Evolutionary conservation across 2,797 vertebrate species (phyloP).

Genomic region (Valencia hispanica): DNA sequence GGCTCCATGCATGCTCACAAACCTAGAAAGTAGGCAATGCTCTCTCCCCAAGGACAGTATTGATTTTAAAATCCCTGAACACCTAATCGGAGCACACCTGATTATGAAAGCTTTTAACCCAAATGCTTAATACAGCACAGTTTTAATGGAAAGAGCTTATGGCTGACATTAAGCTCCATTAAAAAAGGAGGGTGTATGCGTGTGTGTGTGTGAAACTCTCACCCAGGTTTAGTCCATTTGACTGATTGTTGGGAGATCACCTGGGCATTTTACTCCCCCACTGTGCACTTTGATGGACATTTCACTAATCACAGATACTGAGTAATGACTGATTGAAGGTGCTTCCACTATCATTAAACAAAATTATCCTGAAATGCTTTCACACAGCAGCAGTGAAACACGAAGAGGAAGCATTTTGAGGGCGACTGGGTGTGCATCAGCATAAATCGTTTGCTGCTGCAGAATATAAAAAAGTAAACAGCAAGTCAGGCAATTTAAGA

Average conservation of each 20-base stretch:
- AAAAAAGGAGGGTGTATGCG: conserved; percentile 10
- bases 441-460: conserved; percentile 56
- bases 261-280: conserved; percentile 54
- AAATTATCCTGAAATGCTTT: conserved; percentile 36
- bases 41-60: conserved; percentile 59
- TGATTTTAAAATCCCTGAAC: conserved; percentile 60
- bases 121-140: conserved; percentile 73
- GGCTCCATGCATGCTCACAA: conserved; percentile 13
- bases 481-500: not conserved
- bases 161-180: conserved; percentile 44
- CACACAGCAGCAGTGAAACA: conserved; percentile 11
- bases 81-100: conserved; percentile 66
- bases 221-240: conserved; percentile 51
- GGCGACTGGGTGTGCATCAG: conserved; percentile 39
- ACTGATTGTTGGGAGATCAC: conserved; percentile 66
- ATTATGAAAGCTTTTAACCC: conserved; percentile 81
- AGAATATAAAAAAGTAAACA: conserved; percentile 17
- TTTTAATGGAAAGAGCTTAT: conserved; percentile 71
- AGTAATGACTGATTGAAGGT: conserved; percentile 59
- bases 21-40: conserved; percentile 26
- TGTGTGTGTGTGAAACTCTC: conserved; percentile 10
- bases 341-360: conserved; percentile 35
- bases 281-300: conserved; percentile 53
- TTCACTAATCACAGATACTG: conserved; percentile 58
- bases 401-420: conserved; percentile 50